Evolutionary conservation across 35 echinoderm and acorn worm species (phyloP).

Genomic region (Anneissia japonica): DNA sequence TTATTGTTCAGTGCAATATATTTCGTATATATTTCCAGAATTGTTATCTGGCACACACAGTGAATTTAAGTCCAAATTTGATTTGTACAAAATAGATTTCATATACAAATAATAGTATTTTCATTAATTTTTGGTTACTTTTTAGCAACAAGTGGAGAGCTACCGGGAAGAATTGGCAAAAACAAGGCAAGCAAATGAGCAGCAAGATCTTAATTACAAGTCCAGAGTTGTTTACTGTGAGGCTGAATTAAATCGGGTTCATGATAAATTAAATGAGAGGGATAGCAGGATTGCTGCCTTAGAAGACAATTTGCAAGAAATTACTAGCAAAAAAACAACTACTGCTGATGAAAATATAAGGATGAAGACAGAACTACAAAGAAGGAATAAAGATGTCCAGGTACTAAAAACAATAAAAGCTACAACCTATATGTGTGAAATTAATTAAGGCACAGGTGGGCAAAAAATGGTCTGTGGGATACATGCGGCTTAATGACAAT

Average conservation of each 20-base stretch:
- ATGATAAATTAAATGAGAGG: slow-evolving; percentile 85
- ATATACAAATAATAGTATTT: too few species aligned
- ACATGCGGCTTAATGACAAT: too few species aligned
- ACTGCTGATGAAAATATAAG: slow-evolving; percentile 39
- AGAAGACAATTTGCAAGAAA: slow-evolving; percentile 52
- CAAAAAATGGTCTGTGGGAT: too few species aligned
- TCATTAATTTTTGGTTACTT: too few species aligned
- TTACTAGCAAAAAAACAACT: slow-evolving; percentile 3
- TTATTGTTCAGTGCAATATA: too few species aligned
- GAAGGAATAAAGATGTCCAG: slow-evolving; percentile 28
- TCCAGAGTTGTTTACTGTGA: slow-evolving; percentile 64
- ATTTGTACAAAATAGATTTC: too few species aligned
- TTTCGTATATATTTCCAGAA: too few species aligned
- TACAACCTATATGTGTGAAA: too few species aligned
- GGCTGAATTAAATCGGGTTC: slow-evolving; percentile 58
- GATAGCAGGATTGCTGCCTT: slow-evolving; percentile 47
- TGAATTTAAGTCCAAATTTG: too few species aligned
- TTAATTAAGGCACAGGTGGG: too few species aligned
- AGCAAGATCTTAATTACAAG: slow-evolving; percentile 65
- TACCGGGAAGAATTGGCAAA: slow-evolving; percentile 77
- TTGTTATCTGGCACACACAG: too few species aligned
- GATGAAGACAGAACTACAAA: slow-evolving; percentile 15
- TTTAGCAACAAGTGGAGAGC: slow-evolving; percentile 59
- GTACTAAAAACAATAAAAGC: too few species aligned
- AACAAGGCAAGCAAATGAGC: slow-evolving; percentile 56